These are phyloP conservation scores for Sebastes minor DNA, from an alignment of 2,797 vertebrate genomes.

Conservation along the genomic window DNA sequence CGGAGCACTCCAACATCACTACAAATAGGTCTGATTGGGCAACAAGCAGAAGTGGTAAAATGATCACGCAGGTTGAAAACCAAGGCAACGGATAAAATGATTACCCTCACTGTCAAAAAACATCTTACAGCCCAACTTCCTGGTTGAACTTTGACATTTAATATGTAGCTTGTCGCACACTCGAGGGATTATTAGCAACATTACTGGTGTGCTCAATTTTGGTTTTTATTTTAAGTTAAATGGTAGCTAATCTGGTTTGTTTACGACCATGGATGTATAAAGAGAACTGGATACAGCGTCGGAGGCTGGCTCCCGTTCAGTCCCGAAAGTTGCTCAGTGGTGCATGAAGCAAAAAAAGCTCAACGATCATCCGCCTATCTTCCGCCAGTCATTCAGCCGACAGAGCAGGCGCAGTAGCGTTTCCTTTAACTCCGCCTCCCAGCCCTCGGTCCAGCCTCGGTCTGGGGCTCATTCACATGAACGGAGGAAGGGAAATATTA, in stretches of 20 bases:
- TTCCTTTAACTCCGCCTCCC: no score
- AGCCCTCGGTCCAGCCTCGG: no score
- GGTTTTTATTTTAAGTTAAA: background rate
- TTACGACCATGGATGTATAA: background rate
- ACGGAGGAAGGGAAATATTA: no score
- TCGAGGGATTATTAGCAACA: background rate
- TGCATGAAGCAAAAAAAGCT: no score
- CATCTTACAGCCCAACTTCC: background rate
- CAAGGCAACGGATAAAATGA: background rate
- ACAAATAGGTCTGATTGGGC: background rate
- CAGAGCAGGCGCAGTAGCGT: no score
- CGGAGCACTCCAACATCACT: background rate
- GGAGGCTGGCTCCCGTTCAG: no score
- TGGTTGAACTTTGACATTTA: background rate
- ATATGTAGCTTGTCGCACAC: rapidly evolving
- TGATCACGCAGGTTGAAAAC: background rate
- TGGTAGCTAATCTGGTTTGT: background rate
- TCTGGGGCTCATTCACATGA: no score
- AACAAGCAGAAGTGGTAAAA: background rate
- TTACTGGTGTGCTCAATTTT: background rate
- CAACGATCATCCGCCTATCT: rapidly evolving
- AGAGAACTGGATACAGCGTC: no score
- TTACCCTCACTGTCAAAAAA: background rate
- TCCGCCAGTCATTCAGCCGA: no score
- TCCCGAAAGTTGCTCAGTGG: no score